A percentile compares a stretch with the other conserved stretches of the same genome.
Evolutionary conservation across 1,140 invertebrate genomes (phyloP).

Genomic region (Thaumetopoea pityocampa): DNA sequence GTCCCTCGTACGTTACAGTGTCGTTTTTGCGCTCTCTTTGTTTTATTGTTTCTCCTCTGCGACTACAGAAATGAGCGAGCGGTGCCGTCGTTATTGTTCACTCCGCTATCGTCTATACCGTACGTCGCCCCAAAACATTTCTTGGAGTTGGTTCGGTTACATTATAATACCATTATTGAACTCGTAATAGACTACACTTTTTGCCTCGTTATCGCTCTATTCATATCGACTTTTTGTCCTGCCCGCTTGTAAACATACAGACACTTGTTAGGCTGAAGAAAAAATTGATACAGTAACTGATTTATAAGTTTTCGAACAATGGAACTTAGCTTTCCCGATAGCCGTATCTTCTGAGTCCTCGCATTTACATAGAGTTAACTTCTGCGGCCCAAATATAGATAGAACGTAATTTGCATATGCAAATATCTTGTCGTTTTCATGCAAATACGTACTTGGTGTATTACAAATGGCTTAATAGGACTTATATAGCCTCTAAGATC

Average conservation of each 20-base stretch:
- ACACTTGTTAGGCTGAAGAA: slow-evolving; percentile 32
- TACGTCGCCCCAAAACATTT: slow-evolving; percentile 31
- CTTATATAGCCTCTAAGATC: slow-evolving; percentile 50
- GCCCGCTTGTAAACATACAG: slow-evolving; percentile 21
- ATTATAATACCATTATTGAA: slow-evolving; percentile 44
- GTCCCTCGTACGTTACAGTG: slow-evolving; percentile 40
- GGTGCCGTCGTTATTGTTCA: slow-evolving; percentile 52
- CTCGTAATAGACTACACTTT: slow-evolving; percentile 32
- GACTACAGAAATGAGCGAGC: slow-evolving; percentile 47
- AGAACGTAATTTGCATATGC: slow-evolving; percentile 72
- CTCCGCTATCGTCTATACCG: slow-evolving; percentile 35
- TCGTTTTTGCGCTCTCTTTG: slow-evolving; percentile 56
- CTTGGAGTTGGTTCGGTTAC: slow-evolving; percentile 30
- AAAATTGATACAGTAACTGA: slow-evolving; percentile 24
- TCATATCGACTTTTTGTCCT: slow-evolving; percentile 33
- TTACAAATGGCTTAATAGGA: slow-evolving; percentile 69
- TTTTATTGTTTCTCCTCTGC: slow-evolving; percentile 56
- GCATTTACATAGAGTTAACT: slow-evolving; percentile 60
- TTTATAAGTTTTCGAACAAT: slow-evolving; percentile 32
- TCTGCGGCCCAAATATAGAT: slow-evolving; percentile 66
- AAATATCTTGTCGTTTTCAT: slow-evolving; percentile 64
- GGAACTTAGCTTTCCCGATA: slow-evolving; percentile 30
- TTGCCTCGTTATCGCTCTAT: slow-evolving; percentile 47
- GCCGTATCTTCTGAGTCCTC: slow-evolving; percentile 24
- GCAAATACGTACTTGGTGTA: slow-evolving; percentile 65